Base-by-base conservation (phyloP, 2,888 invertebrate genomes). In the Xestia c-nigrum region DNA sequence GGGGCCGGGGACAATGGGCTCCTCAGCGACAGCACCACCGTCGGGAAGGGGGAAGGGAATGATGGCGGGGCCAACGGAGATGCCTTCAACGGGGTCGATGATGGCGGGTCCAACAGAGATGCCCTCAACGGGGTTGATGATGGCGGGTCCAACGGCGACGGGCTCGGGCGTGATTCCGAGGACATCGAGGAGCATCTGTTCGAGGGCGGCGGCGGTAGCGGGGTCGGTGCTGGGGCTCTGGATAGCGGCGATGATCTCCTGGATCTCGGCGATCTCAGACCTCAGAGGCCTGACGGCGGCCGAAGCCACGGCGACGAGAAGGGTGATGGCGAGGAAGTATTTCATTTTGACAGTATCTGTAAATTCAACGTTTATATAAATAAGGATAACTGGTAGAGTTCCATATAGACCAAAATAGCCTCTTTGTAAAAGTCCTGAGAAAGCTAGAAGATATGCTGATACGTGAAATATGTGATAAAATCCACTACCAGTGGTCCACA, bases 221-320 rank as follows among this genome's bases (percentile, higher is more conserved):
- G 89, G 84, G 73, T 88, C 71, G 38, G 88, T 86, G 84, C 81
- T 74, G 72, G 89, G 88, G 85, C 86, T 88, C 40, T 88, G 70
- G 79, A 81, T 79, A 65, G 84, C 81, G 64, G 87, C 84, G 77
- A 88, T 76, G 83, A 87, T 80, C 78, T 87, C 86, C 74, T 91
- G 72, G 81, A 88, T 73, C 84, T 88, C 85, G 14, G 87, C 87
- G 3, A 74, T 4, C 78, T 89, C 84, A 46, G 78, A 55, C 69
- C 50, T 24, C 74, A 84, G 14, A 59, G 90, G 91, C 76, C 84
- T 89, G 57, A 90, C 66, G 69, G 88, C 88, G 81, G 92, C 93
- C 83, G 93, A 91, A 67, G 94, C 93, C 90, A 93, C 93, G 83
- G 93, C 88, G 85, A 90, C 94, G 89, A 94, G 88, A 63, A 94